Base-by-base conservation (phyloP, 2,888 invertebrate species). In the Trissoscelio sp. region DNA sequence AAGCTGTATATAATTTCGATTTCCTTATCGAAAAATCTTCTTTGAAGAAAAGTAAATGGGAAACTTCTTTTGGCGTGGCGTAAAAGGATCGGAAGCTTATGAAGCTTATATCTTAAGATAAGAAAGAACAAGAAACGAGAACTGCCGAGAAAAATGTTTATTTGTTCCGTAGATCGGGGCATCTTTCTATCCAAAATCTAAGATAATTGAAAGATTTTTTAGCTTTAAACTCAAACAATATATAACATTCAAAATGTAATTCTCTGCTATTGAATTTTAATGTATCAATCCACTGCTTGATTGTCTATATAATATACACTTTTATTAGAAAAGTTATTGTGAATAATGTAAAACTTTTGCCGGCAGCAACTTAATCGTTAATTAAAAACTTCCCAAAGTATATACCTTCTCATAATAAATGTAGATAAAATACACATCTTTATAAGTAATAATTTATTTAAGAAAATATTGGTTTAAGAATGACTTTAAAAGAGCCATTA, bases 51-150 rank as follows among this genome's bases (percentile, higher is more conserved):
- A 79, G 79, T 73, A 73, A 79, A 79, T 79, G 73, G 79, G 46
- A 44, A 67, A 60, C 39, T 79, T 74, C 67, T 67, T 73, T 62
- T 48, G 46, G 46, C 69, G 48, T 62, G 67, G 48, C 69, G 74
- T 62, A 60, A 73, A 80, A 55, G 64, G 39, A 80, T 80, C 64
- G 74, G 62, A 73, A 80, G 79, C 79, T 74, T 80, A 80, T 80
- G 69, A 69, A 80, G 79, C 79, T 80, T 80, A 80, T 74, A 74
- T 69, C 74, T 64, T 48, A 48, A 69, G 79, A 80, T 80, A 80
- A 80, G 74, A 62, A 48, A 39, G 67, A 66, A 64, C 58, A 69
- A 62, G 62, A 60, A 67, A 79, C 60, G 67, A 48, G 34, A 64
- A 73, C 31, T 37, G 55, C 64, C 37, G 51, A 53, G 58, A 67